phyloP scores from a whole-genome alignment of 2,888 invertebrate species.

The Tenthredo notha region DNA sequence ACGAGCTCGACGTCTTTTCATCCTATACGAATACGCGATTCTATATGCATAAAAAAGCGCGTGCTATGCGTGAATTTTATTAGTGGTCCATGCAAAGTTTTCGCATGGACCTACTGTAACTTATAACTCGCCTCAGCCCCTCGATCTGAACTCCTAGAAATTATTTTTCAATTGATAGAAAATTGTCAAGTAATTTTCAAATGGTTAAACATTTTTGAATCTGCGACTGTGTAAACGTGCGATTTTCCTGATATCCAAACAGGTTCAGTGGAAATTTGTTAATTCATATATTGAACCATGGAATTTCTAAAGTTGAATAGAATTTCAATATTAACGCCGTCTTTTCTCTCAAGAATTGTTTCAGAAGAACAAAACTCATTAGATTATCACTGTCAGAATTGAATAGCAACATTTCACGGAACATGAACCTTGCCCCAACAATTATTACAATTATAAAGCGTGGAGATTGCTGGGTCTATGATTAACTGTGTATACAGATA shows the following conservation, averaged over 20 bases:
- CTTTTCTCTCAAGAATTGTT: not conserved
- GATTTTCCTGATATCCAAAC: not conserved
- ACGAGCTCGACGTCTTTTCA: conserved; percentile 2
- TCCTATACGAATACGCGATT: not conserved
- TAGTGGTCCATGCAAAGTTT: not conserved
- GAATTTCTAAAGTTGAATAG: not conserved
- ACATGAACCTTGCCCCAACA: conserved; percentile 5
- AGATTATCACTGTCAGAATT: conserved; percentile 4
- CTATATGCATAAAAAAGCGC: not conserved
- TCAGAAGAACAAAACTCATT: not conserved
- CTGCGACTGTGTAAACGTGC: not conserved
- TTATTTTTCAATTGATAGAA: not conserved
- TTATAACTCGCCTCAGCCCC: not conserved
- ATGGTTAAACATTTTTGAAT: not conserved
- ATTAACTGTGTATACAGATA: not conserved
- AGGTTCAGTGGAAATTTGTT: not conserved
- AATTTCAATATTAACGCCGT: not conserved
- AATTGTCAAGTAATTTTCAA: not conserved
- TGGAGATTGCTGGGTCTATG: not conserved
- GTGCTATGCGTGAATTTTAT: not conserved
- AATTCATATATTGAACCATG: not conserved
- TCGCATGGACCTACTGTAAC: not conserved
- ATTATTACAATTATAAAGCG: not conserved
- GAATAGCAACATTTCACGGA: conserved; percentile 5
- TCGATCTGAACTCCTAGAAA: not conserved